Percentiles rank a stretch among this genome's conserved stretches.
These are phyloP conservation scores for Tylochromis polylepis DNA, from an alignment of 2,113 vertebrate genomes.

Conservation along the genomic window DNA sequence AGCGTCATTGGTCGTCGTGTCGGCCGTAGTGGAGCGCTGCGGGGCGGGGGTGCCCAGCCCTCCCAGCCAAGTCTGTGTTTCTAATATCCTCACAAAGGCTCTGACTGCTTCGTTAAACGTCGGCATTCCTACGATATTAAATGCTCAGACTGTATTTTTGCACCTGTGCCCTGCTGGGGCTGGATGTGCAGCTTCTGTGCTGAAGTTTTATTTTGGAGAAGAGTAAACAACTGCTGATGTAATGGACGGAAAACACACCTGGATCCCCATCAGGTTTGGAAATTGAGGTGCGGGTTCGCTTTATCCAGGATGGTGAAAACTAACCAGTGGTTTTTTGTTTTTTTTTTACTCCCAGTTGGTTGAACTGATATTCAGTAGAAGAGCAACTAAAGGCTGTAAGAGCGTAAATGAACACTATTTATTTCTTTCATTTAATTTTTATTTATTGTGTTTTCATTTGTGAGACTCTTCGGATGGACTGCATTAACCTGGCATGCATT, in stretches of 20 bases:
- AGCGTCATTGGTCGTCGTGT: neutral
- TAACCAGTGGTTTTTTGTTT: no score
- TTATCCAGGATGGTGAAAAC: neutral
- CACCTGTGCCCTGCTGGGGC: neutral
- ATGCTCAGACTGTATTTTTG: neutral
- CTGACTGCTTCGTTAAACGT: neutral
- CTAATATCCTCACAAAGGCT: neutral
- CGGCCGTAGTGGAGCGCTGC: no score
- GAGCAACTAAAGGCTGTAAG: neutral
- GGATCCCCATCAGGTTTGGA: neutral
- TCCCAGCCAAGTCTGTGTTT: neutral
- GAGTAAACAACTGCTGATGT: neutral
- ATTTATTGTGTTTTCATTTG: neutral
- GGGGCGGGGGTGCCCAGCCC: neutral
- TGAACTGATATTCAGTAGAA: neutral
- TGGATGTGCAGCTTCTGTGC: neutral
- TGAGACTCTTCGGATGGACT: neutral
- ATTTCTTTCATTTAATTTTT: neutral
- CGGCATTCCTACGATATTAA: fast-evolving
- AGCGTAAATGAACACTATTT: neutral
- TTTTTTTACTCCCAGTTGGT: neutral
- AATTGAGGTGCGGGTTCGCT: neutral
- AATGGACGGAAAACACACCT: neutral
- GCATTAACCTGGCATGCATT: neutral
- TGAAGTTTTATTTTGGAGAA: neutral